Base-by-base conservation (phyloP, 2,888 invertebrate genomes). In the Erebia ligea region DNA sequence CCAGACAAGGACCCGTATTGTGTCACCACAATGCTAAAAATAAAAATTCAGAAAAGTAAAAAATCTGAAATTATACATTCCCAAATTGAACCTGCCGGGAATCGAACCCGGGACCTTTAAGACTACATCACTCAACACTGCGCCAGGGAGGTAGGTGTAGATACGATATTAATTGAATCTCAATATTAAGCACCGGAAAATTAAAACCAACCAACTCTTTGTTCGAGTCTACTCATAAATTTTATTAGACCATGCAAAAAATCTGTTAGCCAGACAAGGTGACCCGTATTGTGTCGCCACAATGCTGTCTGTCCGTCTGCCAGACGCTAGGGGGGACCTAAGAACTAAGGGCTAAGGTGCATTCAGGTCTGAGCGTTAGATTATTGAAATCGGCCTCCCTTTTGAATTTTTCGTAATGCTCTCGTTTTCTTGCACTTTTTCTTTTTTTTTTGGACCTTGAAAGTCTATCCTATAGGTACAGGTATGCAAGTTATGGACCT, bases 1-100 rank as follows among this genome's bases (percentile, higher is more conserved):
- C 58, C 25, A 70, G 71, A 72, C 77, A 79, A 79, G 78, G 79
- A 78, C 79, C 78, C 71, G 69, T 66, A 76, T 78, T 77, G 78
- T 79, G 73, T 66, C 68, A 50, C 68, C 69, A 74, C 74, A 74
- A 74, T 75, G 61, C 71, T 67, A n/a, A n/a, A n/a, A n/a, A n/a
- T n/a, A n/a, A n/a, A n/a, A n/a, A n/a, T n/a, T n/a, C n/a, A n/a
- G n/a, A n/a, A n/a, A n/a, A n/a, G n/a, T n/a, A n/a, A n/a, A n/a
- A n/a, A n/a, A n/a, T n/a, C n/a, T n/a, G n/a, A n/a, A n/a, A n/a
- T n/a, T n/a, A n/a, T n/a, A n/a, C n/a, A n/a, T n/a, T n/a, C n/a
- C n/a, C n/a, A n/a, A n/a, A n/a, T n/a, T n/a, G n/a, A n/a, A n/a
- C n/a, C n/a, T n/a, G n/a, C n/a, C n/a, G n/a, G n/a, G n/a, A n/a